These are phyloP conservation scores for Macaca nemestrina DNA, from an alignment of 2,113 vertebrate species.

Conservation along the genomic window DNA sequence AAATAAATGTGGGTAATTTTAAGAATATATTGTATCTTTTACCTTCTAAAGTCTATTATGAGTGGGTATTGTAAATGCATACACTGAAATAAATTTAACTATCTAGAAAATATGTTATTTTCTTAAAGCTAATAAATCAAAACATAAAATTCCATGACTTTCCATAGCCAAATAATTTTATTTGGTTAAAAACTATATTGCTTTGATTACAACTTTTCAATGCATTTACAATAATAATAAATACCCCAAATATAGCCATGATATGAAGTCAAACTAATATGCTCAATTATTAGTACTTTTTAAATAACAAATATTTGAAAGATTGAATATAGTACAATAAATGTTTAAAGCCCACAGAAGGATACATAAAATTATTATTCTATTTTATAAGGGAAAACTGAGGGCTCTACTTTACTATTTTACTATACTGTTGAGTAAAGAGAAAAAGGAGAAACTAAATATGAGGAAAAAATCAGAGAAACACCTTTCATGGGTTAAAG, in stretches of 20 bases:
- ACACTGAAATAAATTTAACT: not conserved
- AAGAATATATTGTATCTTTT: not conserved
- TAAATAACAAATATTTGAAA: conserved; percentile 64
- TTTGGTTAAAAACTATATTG: conserved; percentile 56
- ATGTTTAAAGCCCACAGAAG: rapidly evolving
- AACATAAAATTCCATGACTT: conserved; percentile 61
- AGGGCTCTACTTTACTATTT: not conserved
- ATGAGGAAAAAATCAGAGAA: not conserved
- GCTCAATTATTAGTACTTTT: conserved; percentile 39
- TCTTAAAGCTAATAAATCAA: not conserved
- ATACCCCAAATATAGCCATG: conserved; percentile 60
- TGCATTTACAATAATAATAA: conserved; percentile 69
- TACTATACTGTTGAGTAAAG: not conserved
- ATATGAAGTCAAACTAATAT: conserved; percentile 76
- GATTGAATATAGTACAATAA: not conserved
- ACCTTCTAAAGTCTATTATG: not conserved
- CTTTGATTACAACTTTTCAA: conserved; percentile 63
- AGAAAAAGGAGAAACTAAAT: not conserved
- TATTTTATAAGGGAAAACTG: not conserved
- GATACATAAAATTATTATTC: not conserved
- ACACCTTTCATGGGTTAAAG: not conserved
- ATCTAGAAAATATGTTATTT: not conserved
- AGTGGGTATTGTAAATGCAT: not conserved
- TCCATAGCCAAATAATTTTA: conserved; percentile 71
- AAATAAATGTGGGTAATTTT: not conserved